Evolutionary conservation across 2,113 vertebrate genomes (phyloP).

Genomic region (Amblyopsis rosae): DNA sequence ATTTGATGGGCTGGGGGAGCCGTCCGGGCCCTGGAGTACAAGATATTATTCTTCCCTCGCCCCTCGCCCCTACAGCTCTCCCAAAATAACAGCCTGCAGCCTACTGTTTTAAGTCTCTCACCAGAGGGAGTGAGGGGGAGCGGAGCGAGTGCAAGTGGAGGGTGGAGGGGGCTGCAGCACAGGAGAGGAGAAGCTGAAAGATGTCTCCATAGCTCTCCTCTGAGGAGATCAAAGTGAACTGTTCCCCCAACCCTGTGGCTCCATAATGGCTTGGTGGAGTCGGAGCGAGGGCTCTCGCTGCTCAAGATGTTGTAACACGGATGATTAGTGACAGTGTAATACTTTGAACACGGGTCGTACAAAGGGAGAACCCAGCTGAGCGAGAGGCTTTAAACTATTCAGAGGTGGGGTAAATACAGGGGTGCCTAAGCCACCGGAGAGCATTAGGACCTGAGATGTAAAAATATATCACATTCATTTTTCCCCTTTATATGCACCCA

Average conservation of each 20-base stretch:
- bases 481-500: conserved; percentile 66
- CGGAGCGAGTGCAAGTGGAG: conserved; percentile 25
- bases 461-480: conserved; percentile 80
- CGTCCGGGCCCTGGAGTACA: conserved; percentile 75
- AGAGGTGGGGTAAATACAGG: conserved; percentile 39
- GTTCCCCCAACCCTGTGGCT: conserved; percentile 65
- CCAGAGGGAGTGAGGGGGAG: conserved; percentile 68
- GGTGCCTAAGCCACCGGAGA: conserved; percentile 75
- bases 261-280: conserved; percentile 64
- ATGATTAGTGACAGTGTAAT: conserved; percentile 76
- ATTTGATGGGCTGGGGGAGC: conserved; percentile 78
- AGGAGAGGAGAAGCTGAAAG: conserved; percentile 61
- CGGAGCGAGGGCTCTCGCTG: conserved; percentile 63
- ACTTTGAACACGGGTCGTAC: conserved; percentile 72
- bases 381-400: conserved; percentile 72
- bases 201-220: conserved; percentile 68
- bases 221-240: conserved; percentile 77
- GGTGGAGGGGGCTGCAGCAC: conserved; percentile 8
- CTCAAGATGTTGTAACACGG: conserved; percentile 66
- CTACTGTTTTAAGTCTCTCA: conserved; percentile 79
- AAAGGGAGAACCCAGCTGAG: conserved; percentile 79
- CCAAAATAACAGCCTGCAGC: conserved; percentile 78
- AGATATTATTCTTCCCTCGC: conserved; percentile 75
- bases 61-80: conserved; percentile 67
- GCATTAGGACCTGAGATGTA: conserved; percentile 73